Evolutionary conservation across 2,113 vertebrate genomes (phyloP).

Genomic region (Balaeniceps rex): DNA sequence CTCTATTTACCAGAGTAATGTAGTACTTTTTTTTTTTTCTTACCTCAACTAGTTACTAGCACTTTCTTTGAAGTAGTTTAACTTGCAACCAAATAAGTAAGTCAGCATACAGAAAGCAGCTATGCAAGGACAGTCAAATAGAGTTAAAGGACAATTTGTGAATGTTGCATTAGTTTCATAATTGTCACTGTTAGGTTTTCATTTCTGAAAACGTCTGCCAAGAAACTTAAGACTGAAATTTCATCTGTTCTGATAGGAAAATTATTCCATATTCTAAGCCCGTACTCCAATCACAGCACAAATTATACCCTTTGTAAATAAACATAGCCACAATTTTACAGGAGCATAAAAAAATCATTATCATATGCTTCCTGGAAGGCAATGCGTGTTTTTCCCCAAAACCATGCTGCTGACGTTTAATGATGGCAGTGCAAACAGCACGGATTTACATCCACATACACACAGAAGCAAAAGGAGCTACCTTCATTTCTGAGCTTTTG

Average conservation of each 20-base stretch:
- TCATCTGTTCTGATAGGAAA: neutral
- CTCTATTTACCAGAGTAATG: neutral
- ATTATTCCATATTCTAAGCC: neutral
- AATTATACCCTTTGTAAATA: constrained; percentile 13
- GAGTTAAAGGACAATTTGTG: neutral
- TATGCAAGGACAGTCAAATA: neutral
- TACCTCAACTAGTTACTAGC: neutral
- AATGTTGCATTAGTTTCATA: neutral
- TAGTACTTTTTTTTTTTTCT: neutral
- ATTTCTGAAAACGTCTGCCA: neutral
- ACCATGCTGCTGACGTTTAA: neutral
- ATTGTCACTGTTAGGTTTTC: neutral
- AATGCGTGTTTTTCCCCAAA: neutral
- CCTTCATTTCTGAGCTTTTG: neutral
- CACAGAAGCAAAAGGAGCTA: neutral
- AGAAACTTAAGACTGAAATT: constrained; percentile 1
- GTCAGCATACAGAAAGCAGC: neutral
- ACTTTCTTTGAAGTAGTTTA: neutral
- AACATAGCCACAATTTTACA: neutral
- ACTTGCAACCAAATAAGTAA: neutral
- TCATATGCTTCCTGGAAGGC: neutral
- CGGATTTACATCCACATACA: neutral
- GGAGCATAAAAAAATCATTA: neutral
- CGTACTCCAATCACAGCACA: neutral
- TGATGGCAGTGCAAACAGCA: neutral